Evolutionary conservation across 1,140 invertebrate species (phyloP).

Genomic region (Neuroterus valhalla): DNA sequence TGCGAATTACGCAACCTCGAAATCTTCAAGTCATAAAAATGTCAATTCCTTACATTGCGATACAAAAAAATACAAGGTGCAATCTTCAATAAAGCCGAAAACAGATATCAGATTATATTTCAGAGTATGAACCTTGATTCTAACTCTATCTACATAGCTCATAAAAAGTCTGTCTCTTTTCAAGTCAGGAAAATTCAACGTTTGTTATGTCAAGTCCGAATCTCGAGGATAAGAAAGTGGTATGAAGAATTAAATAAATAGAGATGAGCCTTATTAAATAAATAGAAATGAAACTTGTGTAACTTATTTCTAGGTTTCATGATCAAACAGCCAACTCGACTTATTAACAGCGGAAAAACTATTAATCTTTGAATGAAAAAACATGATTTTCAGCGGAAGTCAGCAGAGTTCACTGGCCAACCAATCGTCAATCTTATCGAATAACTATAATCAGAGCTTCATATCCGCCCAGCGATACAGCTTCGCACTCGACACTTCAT

Average conservation of each 20-base stretch:
- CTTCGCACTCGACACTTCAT: no score
- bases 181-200: neutral
- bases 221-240: neutral
- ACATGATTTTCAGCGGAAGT: neutral
- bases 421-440: conserved; percentile 6
- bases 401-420: neutral
- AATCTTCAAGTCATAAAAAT: no score
- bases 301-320: conserved; percentile 11
- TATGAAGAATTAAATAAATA: conserved; percentile 22
- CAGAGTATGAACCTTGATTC: no score
- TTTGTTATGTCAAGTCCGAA: conserved; percentile 4
- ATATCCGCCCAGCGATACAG: no score
- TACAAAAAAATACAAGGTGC: no score
- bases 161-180: neutral
- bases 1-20: neutral
- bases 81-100: no score
- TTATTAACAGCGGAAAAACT: neutral
- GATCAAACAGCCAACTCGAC: neutral
- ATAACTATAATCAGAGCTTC: neutral
- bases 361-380: neutral
- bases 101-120: no score
- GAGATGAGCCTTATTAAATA: conserved; percentile 20
- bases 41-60: no score
- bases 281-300: neutral
- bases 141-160: no score